Evolutionary conservation across 2,888 invertebrate genomes (phyloP).

Genomic region (Agonopterix arenella): DNA sequence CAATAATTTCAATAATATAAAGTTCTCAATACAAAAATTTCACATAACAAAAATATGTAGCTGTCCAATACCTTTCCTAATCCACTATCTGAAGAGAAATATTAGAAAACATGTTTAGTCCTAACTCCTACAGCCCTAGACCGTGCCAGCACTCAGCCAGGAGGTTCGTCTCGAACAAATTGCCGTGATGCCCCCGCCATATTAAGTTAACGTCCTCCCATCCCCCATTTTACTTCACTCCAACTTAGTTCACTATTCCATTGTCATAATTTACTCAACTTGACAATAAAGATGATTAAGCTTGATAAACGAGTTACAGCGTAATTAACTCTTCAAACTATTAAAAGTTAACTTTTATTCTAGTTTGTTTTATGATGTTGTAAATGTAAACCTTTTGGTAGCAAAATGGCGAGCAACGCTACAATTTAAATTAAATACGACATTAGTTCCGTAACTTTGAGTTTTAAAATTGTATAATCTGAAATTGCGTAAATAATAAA

Average conservation of each 20-base stretch:
- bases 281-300: constrained; percentile 30
- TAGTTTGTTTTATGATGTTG: neutral
- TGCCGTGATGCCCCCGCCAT: constrained; percentile 69
- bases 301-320: constrained; percentile 24
- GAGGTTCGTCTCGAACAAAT: constrained; percentile 71
- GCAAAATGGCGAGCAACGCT: neutral
- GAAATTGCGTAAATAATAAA: neutral
- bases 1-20: no score
- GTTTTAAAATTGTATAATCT: no score
- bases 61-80: no score
- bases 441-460: neutral
- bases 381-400: neutral
- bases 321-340: constrained; percentile 13
- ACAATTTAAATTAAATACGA: neutral
- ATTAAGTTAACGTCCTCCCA: constrained; percentile 65
- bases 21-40: no score
- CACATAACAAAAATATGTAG: no score
- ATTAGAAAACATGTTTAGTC: no score
- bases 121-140: neutral
- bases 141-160: constrained; percentile 19
- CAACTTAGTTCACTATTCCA: constrained; percentile 34
- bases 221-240: constrained; percentile 29
- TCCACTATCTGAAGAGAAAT: no score
- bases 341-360: neutral
- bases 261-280: constrained; percentile 49